phyloP scores from a whole-genome alignment of 2,113 vertebrate species.

The Camarhynchus parvulus region DNA sequence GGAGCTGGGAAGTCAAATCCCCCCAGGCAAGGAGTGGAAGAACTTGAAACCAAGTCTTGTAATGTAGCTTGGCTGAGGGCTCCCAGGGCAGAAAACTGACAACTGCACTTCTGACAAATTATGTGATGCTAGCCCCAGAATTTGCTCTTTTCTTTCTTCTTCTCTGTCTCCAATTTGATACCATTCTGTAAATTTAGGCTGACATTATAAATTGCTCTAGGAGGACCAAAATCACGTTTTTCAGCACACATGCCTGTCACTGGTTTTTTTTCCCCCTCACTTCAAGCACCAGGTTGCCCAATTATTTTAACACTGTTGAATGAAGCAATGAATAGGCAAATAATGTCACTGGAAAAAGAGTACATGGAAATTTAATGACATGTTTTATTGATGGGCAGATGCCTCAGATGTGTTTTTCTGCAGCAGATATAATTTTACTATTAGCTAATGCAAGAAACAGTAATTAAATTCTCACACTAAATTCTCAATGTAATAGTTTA shows the following conservation, averaged over 20 bases:
- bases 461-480: neutral
- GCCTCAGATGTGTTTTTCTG: neutral
- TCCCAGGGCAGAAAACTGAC: conserved; percentile 9
- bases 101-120: conserved; percentile 29
- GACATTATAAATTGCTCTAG: neutral
- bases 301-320: neutral
- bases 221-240: neutral
- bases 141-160: neutral
- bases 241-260: neutral
- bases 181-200: neutral
- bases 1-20: conserved; percentile 17
- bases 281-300: neutral
- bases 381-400: neutral
- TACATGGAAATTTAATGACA: neutral
- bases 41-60: neutral
- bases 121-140: neutral
- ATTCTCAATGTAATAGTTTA: neutral
- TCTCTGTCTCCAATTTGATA: neutral
- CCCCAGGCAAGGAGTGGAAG: neutral
- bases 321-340: neutral
- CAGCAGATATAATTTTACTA: neutral
- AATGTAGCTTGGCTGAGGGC: neutral
- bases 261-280: neutral
- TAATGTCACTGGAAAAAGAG: neutral
- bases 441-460: neutral